Base-by-base conservation (phyloP, 2,797 vertebrate genomes). In the Tenualosa ilisha region DNA sequence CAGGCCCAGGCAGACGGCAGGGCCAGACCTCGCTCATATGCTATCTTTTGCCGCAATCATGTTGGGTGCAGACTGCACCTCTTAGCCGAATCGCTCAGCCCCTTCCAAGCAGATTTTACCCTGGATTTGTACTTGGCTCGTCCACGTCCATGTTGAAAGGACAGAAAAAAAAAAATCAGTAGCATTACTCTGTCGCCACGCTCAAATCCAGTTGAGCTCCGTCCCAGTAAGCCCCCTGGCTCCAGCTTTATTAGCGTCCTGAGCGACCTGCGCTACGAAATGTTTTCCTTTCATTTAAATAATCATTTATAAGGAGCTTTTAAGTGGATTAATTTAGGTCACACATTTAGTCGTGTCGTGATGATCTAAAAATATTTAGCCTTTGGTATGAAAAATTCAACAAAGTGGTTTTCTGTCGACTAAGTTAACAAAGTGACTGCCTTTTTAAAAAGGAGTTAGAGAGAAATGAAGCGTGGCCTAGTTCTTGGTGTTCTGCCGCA, bases 1-100 rank as follows among this genome's bases (percentile, higher is more conserved):
- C 68, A 75, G 68, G 31, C 13, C 2, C 26, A 75, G 31, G 13
- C 68, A 75, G 31, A 75, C 68, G 17, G 17, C 15, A 6, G 6
- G 26, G 65, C 65, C 65, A 72, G 65, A 72, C 65, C 26, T 12
- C 13, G 65, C 31, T 72, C 65, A 40, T 43, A 75, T 75, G 68
- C 40, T 75, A 75, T 75, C 68, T 75, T 75, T 75, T 43, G 68
- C 68, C 37, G 13, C 68, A 75, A 75, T 75, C 37, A 11, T 43
- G 31, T 75, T 75, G 31, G 31, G 68, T 7, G 68, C 68, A 75
- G 68, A 75, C 12, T 75, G 31, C 1, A 31, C 68, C 68, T 40
- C 31, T 17, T 43, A 40, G 68, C 31, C 40, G 68, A 40, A 75
- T 75, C 68, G 12, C 37, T 13, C 31, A 20, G 68, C 68, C 68